Conservation (phyloP, 2,888 invertebrate species). For the Stomorhina lunata region DNA sequence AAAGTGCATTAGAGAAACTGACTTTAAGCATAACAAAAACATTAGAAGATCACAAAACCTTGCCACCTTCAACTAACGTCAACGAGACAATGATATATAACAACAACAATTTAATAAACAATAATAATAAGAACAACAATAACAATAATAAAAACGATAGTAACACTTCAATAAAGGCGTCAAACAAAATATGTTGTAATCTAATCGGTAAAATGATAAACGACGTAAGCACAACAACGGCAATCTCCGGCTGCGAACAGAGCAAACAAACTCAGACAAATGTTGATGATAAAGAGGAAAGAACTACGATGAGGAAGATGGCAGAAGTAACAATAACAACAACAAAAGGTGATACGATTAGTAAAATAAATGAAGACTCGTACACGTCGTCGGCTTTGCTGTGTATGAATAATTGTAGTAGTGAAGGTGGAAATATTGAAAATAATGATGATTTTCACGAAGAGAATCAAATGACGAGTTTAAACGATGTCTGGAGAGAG, state of each 20-base stretch:
- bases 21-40: background rate
- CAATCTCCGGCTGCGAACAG: constrained; percentile 44
- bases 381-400: too few species aligned
- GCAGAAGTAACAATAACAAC: background rate
- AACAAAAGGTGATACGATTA: constrained; percentile 13
- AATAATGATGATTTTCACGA: constrained; percentile 41
- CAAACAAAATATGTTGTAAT: constrained; percentile 62
- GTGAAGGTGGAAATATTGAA: constrained; percentile 46
- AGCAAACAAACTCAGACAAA: constrained; percentile 53
- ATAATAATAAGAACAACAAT: constrained; percentile 7
- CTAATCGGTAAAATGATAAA: constrained; percentile 67
- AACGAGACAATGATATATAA: background rate
- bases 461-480: constrained; percentile 36
- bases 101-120: constrained; percentile 38
- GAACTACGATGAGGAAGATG: background rate
- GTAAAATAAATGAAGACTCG: background rate
- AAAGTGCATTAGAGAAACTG: background rate
- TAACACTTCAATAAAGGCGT: constrained; percentile 60
- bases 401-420: constrained; percentile 15
- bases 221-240: constrained; percentile 63
- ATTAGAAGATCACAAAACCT: background rate
- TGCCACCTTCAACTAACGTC: background rate
- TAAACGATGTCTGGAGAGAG: constrained; percentile 49
- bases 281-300: constrained; percentile 24
- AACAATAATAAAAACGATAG: constrained; percentile 11